These are phyloP conservation scores for Apostichopus californicus DNA, from an alignment of 35 echinoderm and acorn worm species.

Conservation along the genomic window DNA sequence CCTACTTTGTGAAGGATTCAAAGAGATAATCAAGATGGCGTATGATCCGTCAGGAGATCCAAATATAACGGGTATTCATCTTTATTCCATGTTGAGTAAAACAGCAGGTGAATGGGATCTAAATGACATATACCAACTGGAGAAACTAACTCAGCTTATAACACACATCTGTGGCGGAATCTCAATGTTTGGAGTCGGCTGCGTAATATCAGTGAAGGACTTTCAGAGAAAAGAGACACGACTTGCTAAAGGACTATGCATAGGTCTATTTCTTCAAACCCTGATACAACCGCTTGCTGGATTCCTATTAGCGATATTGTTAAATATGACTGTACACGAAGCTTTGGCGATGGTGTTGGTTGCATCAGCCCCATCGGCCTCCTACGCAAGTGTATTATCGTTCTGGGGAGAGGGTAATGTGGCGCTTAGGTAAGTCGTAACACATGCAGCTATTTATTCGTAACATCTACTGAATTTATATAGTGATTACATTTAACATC, in stretches of 20 bases:
- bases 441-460: no score
- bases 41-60: background rate
- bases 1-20: no score
- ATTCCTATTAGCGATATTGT: constrained; percentile 41
- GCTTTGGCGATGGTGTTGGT: constrained; percentile 59
- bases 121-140: constrained; percentile 33
- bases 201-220: constrained; percentile 62
- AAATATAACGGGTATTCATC: background rate
- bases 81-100: background rate
- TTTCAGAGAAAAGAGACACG: constrained; percentile 64
- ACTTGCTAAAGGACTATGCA: constrained; percentile 50
- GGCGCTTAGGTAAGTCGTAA: constrained; percentile 27
- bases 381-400: constrained; percentile 49
- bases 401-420: constrained; percentile 64
- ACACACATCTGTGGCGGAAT: constrained; percentile 47
- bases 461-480: no score
- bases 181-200: constrained; percentile 61
- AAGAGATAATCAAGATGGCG: no score
- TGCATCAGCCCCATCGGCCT: constrained; percentile 36
- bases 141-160: constrained; percentile 22
- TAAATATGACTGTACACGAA: constrained; percentile 27
- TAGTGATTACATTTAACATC: no score
- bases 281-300: constrained; percentile 62
- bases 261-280: constrained; percentile 61
- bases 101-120: constrained; percentile 2